phyloP scores from a whole-genome alignment of 2,113 vertebrate species.

The Dendropsophus ebraccatus region DNA sequence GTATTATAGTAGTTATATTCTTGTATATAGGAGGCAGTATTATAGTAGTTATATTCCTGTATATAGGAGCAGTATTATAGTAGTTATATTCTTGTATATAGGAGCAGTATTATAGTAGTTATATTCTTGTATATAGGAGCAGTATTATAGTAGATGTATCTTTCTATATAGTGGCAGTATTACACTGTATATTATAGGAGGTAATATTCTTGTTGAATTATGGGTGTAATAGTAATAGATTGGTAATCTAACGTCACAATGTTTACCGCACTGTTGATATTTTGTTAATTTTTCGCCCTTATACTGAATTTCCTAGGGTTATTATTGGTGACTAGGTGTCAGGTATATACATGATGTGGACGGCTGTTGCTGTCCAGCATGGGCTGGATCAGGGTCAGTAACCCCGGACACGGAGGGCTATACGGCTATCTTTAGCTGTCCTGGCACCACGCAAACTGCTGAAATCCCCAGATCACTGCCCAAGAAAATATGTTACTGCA shows the following conservation, averaged over 20 bases:
- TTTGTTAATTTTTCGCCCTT: too few species aligned
- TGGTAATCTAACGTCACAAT: too few species aligned
- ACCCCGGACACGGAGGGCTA: neutral
- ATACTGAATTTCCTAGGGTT: too few species aligned
- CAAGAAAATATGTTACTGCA: neutral
- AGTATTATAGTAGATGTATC: neutral
- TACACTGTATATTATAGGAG: neutral
- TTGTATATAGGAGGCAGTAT: neutral
- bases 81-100: slow-evolving; percentile 10
- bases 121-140: slow-evolving; percentile 6
- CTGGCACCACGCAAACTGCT: neutral
- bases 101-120: slow-evolving; percentile 4
- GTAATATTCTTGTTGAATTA: neutral
- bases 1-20: slow-evolving; percentile 11
- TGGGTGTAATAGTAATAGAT: too few species aligned
- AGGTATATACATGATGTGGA: neutral
- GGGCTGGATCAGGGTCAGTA: neutral
- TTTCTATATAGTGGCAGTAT: neutral
- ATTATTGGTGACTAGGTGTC: too few species aligned
- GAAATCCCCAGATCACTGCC: slow-evolving; percentile 2
- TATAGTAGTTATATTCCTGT: neutral
- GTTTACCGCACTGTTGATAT: too few species aligned
- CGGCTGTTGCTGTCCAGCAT: neutral
- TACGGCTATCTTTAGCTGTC: neutral
- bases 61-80: slow-evolving; percentile 1